These are phyloP conservation scores for Pachypanchax playfairii DNA, from an alignment of 2,113 vertebrate genomes.

Conservation along the genomic window DNA sequence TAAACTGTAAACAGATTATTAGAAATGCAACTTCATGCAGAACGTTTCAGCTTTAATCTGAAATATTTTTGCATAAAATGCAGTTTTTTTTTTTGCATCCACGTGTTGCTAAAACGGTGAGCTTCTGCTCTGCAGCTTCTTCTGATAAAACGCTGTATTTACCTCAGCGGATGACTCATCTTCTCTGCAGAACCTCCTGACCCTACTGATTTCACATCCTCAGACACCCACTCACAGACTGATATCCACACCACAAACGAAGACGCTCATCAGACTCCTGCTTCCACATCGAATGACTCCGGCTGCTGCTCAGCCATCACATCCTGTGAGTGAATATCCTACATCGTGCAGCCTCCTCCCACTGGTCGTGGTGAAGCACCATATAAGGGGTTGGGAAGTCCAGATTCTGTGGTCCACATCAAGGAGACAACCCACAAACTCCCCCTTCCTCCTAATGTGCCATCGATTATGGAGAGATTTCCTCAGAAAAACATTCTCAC, in stretches of 20 bases:
- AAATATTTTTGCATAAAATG: too few relatives aligned
- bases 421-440: conserved; percentile 16
- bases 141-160: conserved; percentile 23
- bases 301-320: conserved; percentile 65
- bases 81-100: too few relatives aligned
- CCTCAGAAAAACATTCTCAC: conserved; percentile 21
- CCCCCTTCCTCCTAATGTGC: conserved; percentile 1
- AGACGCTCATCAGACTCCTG: conserved; percentile 54
- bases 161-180: conserved; percentile 66
- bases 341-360: conserved; percentile 59
- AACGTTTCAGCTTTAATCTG: too few relatives aligned
- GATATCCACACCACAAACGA: neutral
- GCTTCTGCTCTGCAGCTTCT: neutral
- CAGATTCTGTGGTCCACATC: conserved; percentile 38
- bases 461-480: conserved; percentile 11
- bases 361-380: conserved; percentile 62
- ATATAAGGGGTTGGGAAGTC: conserved; percentile 75
- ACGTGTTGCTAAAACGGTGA: neutral
- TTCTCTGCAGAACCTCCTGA: conserved; percentile 33
- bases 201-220: conserved; percentile 67
- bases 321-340: conserved; percentile 83
- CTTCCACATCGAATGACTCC: conserved; percentile 37
- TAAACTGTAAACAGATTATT: too few relatives aligned
- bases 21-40: too few relatives aligned
- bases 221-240: conserved; percentile 34